Evolutionary conservation across 1,140 invertebrate species (phyloP).

Genomic region (Caenorhabditis remanei): DNA sequence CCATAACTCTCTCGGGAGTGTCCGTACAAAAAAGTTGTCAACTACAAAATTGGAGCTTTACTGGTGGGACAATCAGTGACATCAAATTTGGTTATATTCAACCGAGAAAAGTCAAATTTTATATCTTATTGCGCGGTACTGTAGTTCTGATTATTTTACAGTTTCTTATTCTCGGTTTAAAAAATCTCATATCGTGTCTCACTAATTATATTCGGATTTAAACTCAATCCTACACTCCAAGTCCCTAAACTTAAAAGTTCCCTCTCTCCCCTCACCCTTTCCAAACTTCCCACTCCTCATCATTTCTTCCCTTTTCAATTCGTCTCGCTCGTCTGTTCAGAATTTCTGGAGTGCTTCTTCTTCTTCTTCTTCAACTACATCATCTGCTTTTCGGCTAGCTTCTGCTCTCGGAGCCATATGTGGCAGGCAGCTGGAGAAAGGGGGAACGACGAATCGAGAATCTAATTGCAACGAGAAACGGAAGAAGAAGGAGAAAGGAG

Average conservation of each 20-base stretch:
- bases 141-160: no score
- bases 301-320: not conserved
- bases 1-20: no score
- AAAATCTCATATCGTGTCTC: no score
- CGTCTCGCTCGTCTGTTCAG: not conserved
- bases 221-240: not conserved
- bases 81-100: no score
- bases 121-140: no score
- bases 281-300: not conserved
- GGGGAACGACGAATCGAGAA: not conserved
- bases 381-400: not conserved
- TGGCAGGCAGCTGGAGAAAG: not conserved
- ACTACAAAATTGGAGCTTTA: no score
- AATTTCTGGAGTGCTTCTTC: constrained; percentile 22
- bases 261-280: not conserved
- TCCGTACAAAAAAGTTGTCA: no score
- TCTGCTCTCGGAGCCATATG: not conserved
- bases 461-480: constrained; percentile 26
- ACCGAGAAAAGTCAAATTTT: no score
- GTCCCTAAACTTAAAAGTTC: not conserved
- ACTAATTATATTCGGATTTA: no score
- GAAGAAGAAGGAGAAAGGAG: not conserved
- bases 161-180: no score
- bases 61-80: no score
- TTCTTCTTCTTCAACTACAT: not conserved